Evolutionary conservation across 2,113 vertebrate species (phyloP).

Genomic region (Condylura cristata): DNA sequence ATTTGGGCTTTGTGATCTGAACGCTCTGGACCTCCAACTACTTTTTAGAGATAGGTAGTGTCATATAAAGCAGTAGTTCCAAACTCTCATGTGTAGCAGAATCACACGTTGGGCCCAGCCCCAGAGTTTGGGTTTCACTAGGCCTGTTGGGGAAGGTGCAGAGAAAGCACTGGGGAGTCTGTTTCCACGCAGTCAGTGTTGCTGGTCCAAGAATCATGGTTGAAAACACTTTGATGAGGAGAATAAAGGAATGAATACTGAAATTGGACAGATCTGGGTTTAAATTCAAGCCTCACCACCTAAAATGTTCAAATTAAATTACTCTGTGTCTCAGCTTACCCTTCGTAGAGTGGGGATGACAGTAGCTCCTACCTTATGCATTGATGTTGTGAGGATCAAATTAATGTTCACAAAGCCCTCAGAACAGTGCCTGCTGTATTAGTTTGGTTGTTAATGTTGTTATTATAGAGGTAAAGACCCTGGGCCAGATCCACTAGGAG

Average conservation of each 20-base stretch:
- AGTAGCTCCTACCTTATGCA: not conserved
- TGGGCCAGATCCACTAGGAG: not conserved
- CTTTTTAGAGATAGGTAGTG: not conserved
- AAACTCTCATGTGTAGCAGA: not conserved
- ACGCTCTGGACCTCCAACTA: not conserved
- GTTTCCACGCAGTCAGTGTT: not conserved
- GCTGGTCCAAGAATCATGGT: not conserved
- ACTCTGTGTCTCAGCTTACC: not conserved
- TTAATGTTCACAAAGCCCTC: constrained; percentile 1
- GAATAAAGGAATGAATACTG: not conserved
- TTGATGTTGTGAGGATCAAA: not conserved
- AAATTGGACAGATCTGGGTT: not conserved
- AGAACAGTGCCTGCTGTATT: not conserved
- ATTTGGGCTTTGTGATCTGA: not conserved
- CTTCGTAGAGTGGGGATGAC: not conserved
- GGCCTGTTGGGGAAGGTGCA: not conserved
- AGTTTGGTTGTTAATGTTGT: constrained; percentile 17
- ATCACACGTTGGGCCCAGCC: not conserved
- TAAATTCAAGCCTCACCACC: constrained; percentile 16
- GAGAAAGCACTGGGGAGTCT: not conserved
- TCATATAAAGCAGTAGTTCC: not conserved
- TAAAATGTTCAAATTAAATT: constrained; percentile 13
- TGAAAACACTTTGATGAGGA: not conserved
- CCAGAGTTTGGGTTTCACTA: constrained; percentile 1
- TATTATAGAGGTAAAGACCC: not conserved